Evolutionary conservation across 2,888 invertebrate species (phyloP).

Genomic region (Microdon myrmicae): DNA sequence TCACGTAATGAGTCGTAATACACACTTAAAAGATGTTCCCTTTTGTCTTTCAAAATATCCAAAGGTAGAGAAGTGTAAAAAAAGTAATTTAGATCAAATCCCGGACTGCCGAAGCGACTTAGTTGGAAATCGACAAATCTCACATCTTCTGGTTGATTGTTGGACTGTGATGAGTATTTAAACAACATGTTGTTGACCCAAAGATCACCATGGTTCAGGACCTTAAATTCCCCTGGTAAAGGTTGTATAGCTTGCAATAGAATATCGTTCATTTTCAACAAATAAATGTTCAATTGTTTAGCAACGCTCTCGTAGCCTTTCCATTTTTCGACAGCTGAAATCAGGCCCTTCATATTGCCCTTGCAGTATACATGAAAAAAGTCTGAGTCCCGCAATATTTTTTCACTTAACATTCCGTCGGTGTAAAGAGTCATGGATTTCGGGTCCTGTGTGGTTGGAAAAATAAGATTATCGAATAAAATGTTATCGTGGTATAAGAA

Average conservation of each 20-base stretch:
- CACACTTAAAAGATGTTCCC: constrained; percentile 54
- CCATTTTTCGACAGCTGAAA: constrained; percentile 64
- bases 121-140: constrained; percentile 63
- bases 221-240: constrained; percentile 58
- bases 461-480: too few relatives aligned
- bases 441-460: constrained; percentile 53
- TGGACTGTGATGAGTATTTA: constrained; percentile 58
- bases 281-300: constrained; percentile 58
- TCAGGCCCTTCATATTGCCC: constrained; percentile 54
- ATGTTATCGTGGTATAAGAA: too few relatives aligned
- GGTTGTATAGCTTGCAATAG: constrained; percentile 56
- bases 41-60: constrained; percentile 56
- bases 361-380: constrained; percentile 50
- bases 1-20: constrained; percentile 57
- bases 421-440: constrained; percentile 53
- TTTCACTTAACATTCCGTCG: constrained; percentile 56
- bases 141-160: constrained; percentile 17
- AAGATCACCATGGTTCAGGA: constrained; percentile 69
- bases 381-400: constrained; percentile 37
- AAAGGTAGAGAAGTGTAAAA: constrained; percentile 60
- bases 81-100: constrained; percentile 62
- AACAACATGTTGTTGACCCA: constrained; percentile 70
- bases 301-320: constrained; percentile 65
- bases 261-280: constrained; percentile 55
- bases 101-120: constrained; percentile 60